A percentile compares a stretch with the other conserved stretches of the same genome.
Evolutionary conservation across 2,888 invertebrate species (phyloP).

Genomic region (Ectemnius cavifrons): DNA sequence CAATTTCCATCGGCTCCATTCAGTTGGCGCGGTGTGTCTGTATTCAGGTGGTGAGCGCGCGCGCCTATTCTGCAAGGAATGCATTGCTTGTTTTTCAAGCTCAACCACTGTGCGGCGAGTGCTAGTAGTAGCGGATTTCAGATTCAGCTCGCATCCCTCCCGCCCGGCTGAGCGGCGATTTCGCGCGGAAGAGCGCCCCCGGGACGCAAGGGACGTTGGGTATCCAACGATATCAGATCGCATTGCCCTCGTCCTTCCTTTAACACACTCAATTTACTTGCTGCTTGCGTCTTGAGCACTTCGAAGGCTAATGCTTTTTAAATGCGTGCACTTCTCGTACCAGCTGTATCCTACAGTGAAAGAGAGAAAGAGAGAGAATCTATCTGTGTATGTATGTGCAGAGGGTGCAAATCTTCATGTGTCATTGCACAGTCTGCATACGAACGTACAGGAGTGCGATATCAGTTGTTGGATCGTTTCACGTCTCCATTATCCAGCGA

Average conservation of each 20-base stretch:
- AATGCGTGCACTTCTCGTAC: conserved; percentile 15
- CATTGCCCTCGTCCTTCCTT: conserved; percentile 24
- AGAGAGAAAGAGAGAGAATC: no score
- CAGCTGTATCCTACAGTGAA: not conserved
- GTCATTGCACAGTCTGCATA: no score
- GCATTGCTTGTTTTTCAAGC: conserved; percentile 35
- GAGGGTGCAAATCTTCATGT: no score
- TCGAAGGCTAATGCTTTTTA: conserved; percentile 6
- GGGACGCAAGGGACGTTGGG: conserved; percentile 20
- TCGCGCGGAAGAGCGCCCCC: conserved; percentile 30
- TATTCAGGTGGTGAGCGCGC: conserved; percentile 24
- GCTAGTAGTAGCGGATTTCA: conserved; percentile 7
- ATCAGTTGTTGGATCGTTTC: conserved; percentile 5
- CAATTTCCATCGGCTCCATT: conserved; percentile 50
- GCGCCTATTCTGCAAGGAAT: conserved; percentile 42
- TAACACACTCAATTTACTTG: conserved; percentile 35
- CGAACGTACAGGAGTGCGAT: no score
- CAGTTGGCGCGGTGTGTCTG: conserved; percentile 25
- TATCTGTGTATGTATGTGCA: no score
- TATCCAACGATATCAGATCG: conserved; percentile 38
- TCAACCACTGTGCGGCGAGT: no score
- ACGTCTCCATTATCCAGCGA: conserved; percentile 43
- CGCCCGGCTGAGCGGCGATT: conserved; percentile 22
- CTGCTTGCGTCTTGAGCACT: conserved; percentile 22
- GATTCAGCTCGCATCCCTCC: conserved; percentile 39